Base-by-base conservation (phyloP, 2,888 invertebrate genomes). In the Oligia fasciuncula region DNA sequence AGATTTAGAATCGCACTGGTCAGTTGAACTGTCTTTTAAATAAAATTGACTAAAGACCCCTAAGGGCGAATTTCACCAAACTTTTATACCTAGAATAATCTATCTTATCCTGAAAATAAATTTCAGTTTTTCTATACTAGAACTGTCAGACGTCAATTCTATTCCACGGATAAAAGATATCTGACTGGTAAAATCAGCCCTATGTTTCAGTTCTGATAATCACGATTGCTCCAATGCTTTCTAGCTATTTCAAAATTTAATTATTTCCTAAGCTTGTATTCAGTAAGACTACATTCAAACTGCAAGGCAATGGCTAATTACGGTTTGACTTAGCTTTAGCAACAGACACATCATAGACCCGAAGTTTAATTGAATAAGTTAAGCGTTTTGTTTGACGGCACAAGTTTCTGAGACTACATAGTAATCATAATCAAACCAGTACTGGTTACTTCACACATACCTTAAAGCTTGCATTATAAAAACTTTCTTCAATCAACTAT, bases 151-250 rank as follows among this genome's bases (percentile, higher is more conserved):
- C 2, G 9, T 57, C 54, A 57, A 23, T 23, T 57, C 8, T 54
- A 54, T 23, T 57, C 3, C 2, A 57, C 8, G 19, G 19, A 54
- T 54, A 54, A 54, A 54, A 17, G 19, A 1, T 54, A 6, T 8
- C 19, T 54, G 19, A 54, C 57, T 57, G 57, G 57, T 57, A 40
- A 40, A 23, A 23, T 54, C 57, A 57, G 23, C 46, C 17, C 8
- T 11, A 51, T 68, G 23, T 23, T 77, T 60, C 57, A 76, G 29
- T 77, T 76, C 82, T 82, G 82, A 84, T 85, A 76, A 49, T 78
- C 4, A 63, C 60, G 60, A 63, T 54, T 70, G 49, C 72, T 80
- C 2, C 9, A 17, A 40, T 65, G 69, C 51, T 63, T 69, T 72
- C 17, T 13, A 17, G 60, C 70, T 82, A 62, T 81, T 13, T 51